Evolutionary conservation across 2,113 vertebrate genomes (phyloP).

Genomic region (sheep (Ovis aries)): ARS-UI_Ramb_v3.0 NC_056069.1:16065501-16066000

Average conservation of each 20-base stretch:
- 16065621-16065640: background rate
- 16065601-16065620: background rate
- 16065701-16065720: background rate
- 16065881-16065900: background rate
- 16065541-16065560: background rate
- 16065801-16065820: background rate
- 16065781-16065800: background rate
- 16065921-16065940: background rate
- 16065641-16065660: background rate
- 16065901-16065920: background rate
- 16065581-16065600: background rate
- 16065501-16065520: background rate
- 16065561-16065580: background rate
- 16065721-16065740: background rate
- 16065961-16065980: background rate
- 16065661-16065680: background rate
- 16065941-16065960: no score
- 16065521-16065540: no score
- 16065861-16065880: background rate
- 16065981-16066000: accelerated
- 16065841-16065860: background rate
- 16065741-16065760: background rate
- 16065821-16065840: background rate
- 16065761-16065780: background rate
- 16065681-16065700: background rate